phyloP scores from a whole-genome alignment of 2,113 vertebrate species.

The Platichthys stellatus region DNA sequence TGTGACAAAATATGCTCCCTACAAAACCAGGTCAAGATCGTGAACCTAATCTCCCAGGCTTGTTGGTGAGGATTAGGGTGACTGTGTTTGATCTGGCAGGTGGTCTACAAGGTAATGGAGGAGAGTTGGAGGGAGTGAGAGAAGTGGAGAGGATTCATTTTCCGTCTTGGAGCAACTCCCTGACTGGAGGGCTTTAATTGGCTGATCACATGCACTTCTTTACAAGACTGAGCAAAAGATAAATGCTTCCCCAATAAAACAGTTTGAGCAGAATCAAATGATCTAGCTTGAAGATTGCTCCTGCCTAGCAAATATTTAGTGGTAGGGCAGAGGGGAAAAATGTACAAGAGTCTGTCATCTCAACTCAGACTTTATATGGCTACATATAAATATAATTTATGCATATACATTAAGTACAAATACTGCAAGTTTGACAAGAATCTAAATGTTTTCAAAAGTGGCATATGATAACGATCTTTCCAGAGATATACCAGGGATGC shows the following conservation, averaged over 20 bases:
- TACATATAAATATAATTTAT: background rate
- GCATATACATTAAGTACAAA: background rate
- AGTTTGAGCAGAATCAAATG: conserved; percentile 15
- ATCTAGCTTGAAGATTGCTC: conserved; percentile 7
- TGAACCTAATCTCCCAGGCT: conserved; percentile 66
- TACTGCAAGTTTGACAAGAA: background rate
- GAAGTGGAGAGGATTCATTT: conserved; percentile 48
- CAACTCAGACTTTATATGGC: background rate
- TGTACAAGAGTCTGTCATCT: background rate
- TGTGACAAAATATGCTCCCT: conserved; percentile 57
- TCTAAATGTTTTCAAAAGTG: background rate
- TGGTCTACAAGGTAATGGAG: conserved; percentile 49
- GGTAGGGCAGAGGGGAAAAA: background rate
- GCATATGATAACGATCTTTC: background rate
- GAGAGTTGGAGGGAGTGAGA: conserved; percentile 23
- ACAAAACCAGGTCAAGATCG: conserved; percentile 65
- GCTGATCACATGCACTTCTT: conserved; percentile 26
- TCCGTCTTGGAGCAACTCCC: conserved; percentile 41
- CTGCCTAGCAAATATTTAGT: conserved; percentile 3
- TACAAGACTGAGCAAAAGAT: conserved; percentile 19
- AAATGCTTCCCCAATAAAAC: conserved; percentile 24
- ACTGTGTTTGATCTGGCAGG: conserved; percentile 75
- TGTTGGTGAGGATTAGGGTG: conserved; percentile 71
- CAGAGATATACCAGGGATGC: background rate
- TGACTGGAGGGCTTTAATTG: conserved; percentile 20